These are phyloP conservation scores for Nothura maculosa DNA, from an alignment of 2,797 vertebrate genomes.

Conservation along the genomic window DNA sequence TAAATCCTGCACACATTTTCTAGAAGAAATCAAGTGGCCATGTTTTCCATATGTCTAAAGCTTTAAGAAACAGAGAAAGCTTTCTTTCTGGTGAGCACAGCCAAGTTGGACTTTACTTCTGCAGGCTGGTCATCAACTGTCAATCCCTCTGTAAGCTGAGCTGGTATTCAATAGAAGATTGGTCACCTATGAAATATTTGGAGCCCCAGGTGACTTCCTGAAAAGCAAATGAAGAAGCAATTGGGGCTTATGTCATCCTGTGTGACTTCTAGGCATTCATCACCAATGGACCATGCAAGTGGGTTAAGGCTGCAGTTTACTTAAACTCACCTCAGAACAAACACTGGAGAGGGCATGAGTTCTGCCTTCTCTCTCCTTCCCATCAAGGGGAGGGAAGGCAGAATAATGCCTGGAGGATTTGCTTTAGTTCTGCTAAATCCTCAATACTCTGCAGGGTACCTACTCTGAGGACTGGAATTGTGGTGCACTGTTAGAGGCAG, in stretches of 20 bases:
- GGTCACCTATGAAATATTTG: slow-evolving; percentile 61
- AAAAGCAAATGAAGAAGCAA: slow-evolving; percentile 75
- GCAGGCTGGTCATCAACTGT: slow-evolving; percentile 16
- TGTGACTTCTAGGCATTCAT: slow-evolving; percentile 70
- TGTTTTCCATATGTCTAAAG: neutral
- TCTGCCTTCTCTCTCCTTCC: no score
- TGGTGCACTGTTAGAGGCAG: neutral
- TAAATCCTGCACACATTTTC: slow-evolving; percentile 38
- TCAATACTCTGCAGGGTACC: neutral
- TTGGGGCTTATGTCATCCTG: slow-evolving; percentile 72
- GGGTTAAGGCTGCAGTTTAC: neutral
- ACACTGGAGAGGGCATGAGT: neutral
- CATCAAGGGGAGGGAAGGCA: neutral
- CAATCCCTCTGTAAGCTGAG: neutral
- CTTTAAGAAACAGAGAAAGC: slow-evolving; percentile 69
- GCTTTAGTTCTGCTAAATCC: neutral
- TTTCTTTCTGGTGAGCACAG: slow-evolving; percentile 77
- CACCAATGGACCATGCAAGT: slow-evolving; percentile 79
- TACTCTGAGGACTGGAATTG: neutral
- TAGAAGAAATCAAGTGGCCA: slow-evolving; percentile 5
- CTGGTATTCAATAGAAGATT: slow-evolving; percentile 50
- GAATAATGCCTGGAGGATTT: neutral
- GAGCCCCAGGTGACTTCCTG: slow-evolving; percentile 82
- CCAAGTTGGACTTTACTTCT: slow-evolving; percentile 71
- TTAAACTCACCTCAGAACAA: neutral